Base-by-base conservation (phyloP, 2,797 vertebrate species). In the Sebastes itinus region DNA sequence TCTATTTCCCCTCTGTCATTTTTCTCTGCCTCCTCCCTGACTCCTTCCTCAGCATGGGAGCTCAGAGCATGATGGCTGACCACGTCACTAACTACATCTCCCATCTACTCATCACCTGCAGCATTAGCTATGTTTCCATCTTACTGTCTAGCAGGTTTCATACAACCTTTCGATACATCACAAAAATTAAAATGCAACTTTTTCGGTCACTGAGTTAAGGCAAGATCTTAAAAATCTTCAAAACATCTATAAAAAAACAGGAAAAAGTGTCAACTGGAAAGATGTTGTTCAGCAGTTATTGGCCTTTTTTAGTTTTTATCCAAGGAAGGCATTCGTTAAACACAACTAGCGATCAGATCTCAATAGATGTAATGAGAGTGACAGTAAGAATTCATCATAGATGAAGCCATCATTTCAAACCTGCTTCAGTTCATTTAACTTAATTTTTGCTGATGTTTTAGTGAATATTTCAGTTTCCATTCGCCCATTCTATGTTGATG, bases 61-160 rank as follows among this genome's bases (percentile, higher is more conserved):
- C 87, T 92, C 91, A 86, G 78, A 88, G 93, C 94, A 93, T 94
- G 92, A 88, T 75, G 81, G 55, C 83, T 80, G 77, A 85, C 65
- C 70, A 61, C 65, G 16, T 6, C 3, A 20, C 70, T 62, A 60
- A 71, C 74, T 49, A 16, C 73, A 75, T 78, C 72, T 69, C 42
- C 28, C 85, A 80, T 75, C 11, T 28, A 35, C 59, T 72, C 69
- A 77, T 76, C 71, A 62, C 10, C 64, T 71, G 68, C 75, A 78
- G 75, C 72, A 67, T 71, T 71, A 79, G 86, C 83, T 70, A 10
- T 13, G 82, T 77, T 92, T 91, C 85, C 88, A 88, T 89, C 71
- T 22, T 25, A 14, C 3, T 54, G 1, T 55, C 20, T 23, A 22
- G 9, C 25, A 55, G 7, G 4, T 30, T 61, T 56, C 27, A 9